A percentile compares a stretch with the other conserved stretches of the same genome.
These are phyloP conservation scores for Ichneumon xanthorius DNA, from an alignment of 2,888 invertebrate genomes.

Conservation along the genomic window DNA sequence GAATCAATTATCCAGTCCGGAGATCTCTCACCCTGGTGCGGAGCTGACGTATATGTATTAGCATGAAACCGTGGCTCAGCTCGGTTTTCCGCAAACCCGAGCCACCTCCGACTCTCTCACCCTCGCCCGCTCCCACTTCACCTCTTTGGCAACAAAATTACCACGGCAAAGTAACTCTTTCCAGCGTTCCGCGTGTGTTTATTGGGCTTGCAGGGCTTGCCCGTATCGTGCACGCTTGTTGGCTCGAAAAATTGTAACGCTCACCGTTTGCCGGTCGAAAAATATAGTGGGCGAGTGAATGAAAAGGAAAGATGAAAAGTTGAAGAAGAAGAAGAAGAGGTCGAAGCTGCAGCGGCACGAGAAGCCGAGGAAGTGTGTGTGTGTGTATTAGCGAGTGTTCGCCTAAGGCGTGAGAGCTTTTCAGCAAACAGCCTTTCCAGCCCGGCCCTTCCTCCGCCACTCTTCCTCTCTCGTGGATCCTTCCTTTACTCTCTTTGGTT, in stretches of 20 bases:
- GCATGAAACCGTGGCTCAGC: slow-evolving; percentile 1
- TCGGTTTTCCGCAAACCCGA: slow-evolving; percentile 16
- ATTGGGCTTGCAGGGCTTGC: not conserved
- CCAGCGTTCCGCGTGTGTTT: not conserved
- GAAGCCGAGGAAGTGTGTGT: not conserved
- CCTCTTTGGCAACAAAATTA: slow-evolving; percentile 45
- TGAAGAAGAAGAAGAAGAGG: not conserved
- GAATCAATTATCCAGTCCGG: slow-evolving; percentile 26
- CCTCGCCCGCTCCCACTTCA: not conserved
- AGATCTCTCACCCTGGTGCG: not conserved
- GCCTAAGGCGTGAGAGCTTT: slow-evolving; percentile 46
- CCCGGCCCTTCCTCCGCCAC: slow-evolving; percentile 1
- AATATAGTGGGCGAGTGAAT: slow-evolving; percentile 14
- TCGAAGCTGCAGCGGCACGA: not conserved
- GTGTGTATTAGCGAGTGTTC: slow-evolving; percentile 15
- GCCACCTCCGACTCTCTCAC: not conserved
- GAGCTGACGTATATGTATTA: slow-evolving; percentile 16
- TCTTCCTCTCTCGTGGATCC: not conserved
- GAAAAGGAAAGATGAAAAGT: not conserved
- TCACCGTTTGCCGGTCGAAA: slow-evolving; percentile 17
- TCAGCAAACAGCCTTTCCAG: slow-evolving; percentile 45
- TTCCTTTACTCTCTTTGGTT: slow-evolving; percentile 19
- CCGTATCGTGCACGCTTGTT: slow-evolving; percentile 28
- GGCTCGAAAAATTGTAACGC: slow-evolving; percentile 36
- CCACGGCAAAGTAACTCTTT: slow-evolving; percentile 38